Evolutionary conservation across 1,140 invertebrate genomes (phyloP).

Genomic region (Diorhabda carinulata): DNA sequence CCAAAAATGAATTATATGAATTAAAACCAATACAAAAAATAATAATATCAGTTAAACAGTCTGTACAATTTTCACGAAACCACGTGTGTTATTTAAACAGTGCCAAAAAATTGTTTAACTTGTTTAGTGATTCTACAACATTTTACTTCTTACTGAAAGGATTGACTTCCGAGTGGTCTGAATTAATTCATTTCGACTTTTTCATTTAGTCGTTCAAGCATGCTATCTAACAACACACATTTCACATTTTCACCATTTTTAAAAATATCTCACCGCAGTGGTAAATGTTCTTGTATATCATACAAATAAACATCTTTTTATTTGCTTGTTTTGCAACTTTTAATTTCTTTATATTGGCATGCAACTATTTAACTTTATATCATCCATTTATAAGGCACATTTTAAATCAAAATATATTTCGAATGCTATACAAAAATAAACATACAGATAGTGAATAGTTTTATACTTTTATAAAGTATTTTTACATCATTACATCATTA

Average conservation of each 20-base stretch:
- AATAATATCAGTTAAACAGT: background rate
- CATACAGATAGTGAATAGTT: no score
- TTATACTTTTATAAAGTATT: no score
- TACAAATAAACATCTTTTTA: background rate
- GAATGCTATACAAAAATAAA: no score
- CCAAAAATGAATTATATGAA: background rate
- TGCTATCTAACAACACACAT: background rate
- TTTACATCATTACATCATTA: no score
- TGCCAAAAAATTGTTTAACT: slow-evolving; percentile 5
- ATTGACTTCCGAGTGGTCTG: background rate
- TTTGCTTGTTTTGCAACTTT: no score
- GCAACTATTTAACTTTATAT: no score
- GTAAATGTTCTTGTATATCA: background rate
- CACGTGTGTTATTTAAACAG: slow-evolving; percentile 9
- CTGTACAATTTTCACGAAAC: background rate
- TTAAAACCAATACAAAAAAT: background rate
- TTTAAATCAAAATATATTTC: no score
- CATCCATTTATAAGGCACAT: no score
- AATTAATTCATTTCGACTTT: background rate
- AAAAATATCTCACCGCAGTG: background rate
- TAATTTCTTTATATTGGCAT: no score
- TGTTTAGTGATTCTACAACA: background rate
- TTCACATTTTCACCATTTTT: slow-evolving; percentile 3
- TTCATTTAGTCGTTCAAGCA: background rate
- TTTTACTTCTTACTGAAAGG: background rate